A percentile compares a stretch with the other conserved stretches of the same genome.
These are phyloP conservation scores for Biston stratarius DNA, from an alignment of 2,888 invertebrate genomes.

Conservation along the genomic window DNA sequence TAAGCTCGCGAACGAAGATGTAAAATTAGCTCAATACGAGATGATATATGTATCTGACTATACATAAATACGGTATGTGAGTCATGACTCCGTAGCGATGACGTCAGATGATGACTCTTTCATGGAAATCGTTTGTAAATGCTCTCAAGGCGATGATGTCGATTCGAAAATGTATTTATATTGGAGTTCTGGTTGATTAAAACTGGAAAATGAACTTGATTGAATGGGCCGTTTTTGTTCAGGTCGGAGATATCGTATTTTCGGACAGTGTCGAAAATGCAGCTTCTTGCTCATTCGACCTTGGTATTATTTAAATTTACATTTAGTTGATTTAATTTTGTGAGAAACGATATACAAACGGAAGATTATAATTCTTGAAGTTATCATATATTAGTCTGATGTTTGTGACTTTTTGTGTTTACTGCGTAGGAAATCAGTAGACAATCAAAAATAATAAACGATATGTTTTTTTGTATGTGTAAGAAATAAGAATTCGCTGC, in stretches of 20 bases:
- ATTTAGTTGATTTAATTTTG: not conserved
- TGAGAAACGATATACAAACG: too few species aligned
- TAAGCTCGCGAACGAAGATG: conserved; percentile 20
- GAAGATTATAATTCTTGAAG: too few species aligned
- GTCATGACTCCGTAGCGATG: conserved; percentile 30
- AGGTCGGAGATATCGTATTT: not conserved
- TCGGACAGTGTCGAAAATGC: not conserved
- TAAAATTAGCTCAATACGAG: conserved; percentile 38
- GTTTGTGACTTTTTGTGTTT: too few species aligned
- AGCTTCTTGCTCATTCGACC: not conserved
- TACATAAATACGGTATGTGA: conserved; percentile 40
- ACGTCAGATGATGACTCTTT: conserved; percentile 43
- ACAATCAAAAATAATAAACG: too few species aligned
- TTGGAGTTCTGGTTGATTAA: conserved; percentile 12
- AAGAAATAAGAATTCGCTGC: too few species aligned
- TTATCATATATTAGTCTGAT: too few species aligned
- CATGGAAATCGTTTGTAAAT: conserved; percentile 36
- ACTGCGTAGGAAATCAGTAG: too few species aligned
- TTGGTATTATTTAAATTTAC: conserved; percentile 1
- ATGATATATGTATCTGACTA: conserved; percentile 13
- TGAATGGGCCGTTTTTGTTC: conserved; percentile 8
- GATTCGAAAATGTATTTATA: conserved; percentile 17
- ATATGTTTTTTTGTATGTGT: too few species aligned
- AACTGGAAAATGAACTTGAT: conserved; percentile 21
- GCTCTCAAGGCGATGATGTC: conserved; percentile 20